Evolutionary conservation across 2,888 invertebrate genomes (phyloP), one percentile per base, ranked within the genome.

Genomic region (Matsumyia berberina): DNA sequence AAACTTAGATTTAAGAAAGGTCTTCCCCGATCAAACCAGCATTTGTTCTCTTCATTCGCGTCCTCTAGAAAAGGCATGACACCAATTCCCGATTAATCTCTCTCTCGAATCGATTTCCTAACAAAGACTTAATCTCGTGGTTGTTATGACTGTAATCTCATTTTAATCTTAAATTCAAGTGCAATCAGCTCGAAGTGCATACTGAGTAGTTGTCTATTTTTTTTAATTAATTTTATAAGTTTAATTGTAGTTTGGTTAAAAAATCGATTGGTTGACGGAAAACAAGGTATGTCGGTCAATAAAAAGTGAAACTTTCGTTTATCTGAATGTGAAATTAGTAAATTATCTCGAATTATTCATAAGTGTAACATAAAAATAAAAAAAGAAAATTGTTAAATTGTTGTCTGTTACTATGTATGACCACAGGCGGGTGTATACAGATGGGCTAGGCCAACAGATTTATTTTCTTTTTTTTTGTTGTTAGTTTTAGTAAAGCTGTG

Each of bases 291-390:
- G 58, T 35, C 31, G 58, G 29, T 72, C 58, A 60, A 60, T 60
- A 35, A 53, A 70, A 70, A 66, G 51, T 64, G n/a, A 37, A 79
- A 67, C 42, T 66, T 77, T 70, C 35, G 77, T 76, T 72, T 69
- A 69, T 62, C 69, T 62, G 12, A 69, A 69, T 73, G 55, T 73
- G 44, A 73, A 62, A 55, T 55, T 67, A 15, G 37, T 53, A 70
- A 49, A n/a, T 66, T 70, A 82, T 69, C 79, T 79, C 73, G 79
- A 83, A 83, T 73, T 83, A 73, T 79, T 78, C 53, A 51, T 62
- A 78, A 24, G 66, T 49, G 35, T 82, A 58, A 42, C 33, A 58
- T 76, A 70, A 53, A 55, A 53, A n/a, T n/a, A 55, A 55, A 17
- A 35, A 39, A 60, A 24, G 12, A 31, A 74, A 74, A 35, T 79